Percentiles rank a stretch among this genome's conserved stretches.
Conservation (phyloP, 2,888 invertebrate species). For the Andrena hattorfiana region DNA sequence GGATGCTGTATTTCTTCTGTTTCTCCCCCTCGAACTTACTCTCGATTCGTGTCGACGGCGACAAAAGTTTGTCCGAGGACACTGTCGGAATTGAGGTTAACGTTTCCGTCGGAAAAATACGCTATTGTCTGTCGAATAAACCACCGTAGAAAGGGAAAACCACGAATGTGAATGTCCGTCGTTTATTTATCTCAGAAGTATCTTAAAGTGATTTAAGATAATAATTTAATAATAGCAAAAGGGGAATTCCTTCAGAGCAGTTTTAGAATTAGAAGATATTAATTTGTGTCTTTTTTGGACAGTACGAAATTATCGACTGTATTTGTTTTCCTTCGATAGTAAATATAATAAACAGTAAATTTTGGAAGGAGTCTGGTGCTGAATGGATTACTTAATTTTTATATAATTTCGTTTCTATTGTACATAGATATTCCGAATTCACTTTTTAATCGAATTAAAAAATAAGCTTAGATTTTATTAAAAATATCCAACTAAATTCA, state of each 20-base stretch:
- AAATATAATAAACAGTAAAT: not conserved
- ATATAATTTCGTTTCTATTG: not conserved
- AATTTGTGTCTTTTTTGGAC: too few species aligned
- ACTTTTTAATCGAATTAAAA: not conserved
- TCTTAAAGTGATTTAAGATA: not conserved
- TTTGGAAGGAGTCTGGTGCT: not conserved
- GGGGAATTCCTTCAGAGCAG: not conserved
- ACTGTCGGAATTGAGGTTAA: slow-evolving; percentile 27
- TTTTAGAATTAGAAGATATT: not conserved
- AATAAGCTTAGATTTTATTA: not conserved
- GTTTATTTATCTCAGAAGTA: not conserved
- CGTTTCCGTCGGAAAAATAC: slow-evolving; percentile 15
- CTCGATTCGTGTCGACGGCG: slow-evolving; percentile 17
- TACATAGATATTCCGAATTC: too few species aligned
- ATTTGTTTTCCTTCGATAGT: not conserved
- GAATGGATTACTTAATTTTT: not conserved
- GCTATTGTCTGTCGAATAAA: slow-evolving; percentile 12
- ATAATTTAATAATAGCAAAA: not conserved
- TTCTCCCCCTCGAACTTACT: slow-evolving; percentile 16
- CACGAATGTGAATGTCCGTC: not conserved
- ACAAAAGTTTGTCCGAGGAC: slow-evolving; percentile 23
- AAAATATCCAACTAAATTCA: not conserved
- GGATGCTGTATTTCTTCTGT: slow-evolving; percentile 47
- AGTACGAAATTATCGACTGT: not conserved
- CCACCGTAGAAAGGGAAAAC: not conserved